Percentiles rank a stretch among this genome's conserved stretches.
phyloP scores from a whole-genome alignment of 2,797 vertebrate species.

The Poecilia wingei region DNA sequence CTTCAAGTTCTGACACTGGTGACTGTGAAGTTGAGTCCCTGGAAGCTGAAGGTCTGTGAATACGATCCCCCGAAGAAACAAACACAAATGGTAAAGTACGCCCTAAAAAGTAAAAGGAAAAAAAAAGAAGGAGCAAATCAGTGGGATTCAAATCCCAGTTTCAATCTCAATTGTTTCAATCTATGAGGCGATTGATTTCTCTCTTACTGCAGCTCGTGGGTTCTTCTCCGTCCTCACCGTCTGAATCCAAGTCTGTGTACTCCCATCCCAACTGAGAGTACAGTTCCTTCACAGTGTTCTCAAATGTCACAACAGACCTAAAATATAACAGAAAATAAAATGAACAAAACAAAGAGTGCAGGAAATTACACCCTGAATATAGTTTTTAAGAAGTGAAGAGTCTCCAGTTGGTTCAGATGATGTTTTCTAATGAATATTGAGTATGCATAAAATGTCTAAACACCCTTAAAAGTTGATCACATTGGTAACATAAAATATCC shows the following conservation, averaged over 20 bases:
- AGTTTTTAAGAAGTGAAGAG: neutral
- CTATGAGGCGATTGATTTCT: neutral
- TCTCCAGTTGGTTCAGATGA: neutral
- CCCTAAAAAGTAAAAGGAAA: conserved; percentile 28
- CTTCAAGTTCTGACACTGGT: neutral
- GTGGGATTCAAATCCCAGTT: neutral
- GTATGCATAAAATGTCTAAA: neutral
- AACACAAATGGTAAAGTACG: neutral
- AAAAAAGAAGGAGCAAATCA: neutral
- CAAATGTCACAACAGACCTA: conserved; percentile 72
- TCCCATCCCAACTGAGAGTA: conserved; percentile 70
- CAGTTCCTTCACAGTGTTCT: conserved; percentile 64
- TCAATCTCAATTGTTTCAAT: too few species aligned
- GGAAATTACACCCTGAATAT: neutral
- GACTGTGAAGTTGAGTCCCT: neutral
- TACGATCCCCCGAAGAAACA: neutral
- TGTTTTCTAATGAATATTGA: neutral
- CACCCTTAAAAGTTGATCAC: neutral
- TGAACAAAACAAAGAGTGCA: neutral
- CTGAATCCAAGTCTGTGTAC: conserved; percentile 66
- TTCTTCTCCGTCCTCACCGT: conserved; percentile 28
- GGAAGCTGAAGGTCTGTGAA: neutral
- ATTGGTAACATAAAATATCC: neutral
- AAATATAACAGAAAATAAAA: conserved; percentile 13
- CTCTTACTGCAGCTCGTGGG: conserved; percentile 36